These are phyloP conservation scores for Ranitomeya imitator DNA, from an alignment of 2,113 vertebrate species.

Conservation along the genomic window DNA sequence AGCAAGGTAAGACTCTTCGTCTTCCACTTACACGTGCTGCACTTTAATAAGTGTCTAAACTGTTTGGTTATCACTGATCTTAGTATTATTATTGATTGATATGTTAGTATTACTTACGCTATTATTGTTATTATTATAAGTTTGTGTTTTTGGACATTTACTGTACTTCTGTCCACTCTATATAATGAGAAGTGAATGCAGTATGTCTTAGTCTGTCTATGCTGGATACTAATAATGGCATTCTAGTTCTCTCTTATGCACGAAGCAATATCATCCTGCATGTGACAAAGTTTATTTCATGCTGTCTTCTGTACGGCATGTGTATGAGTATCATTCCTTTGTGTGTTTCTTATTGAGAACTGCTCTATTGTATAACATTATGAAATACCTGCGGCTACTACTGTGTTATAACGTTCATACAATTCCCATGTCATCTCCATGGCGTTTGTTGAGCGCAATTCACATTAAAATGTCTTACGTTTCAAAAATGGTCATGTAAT, in stretches of 20 bases:
- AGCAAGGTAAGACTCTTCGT: constrained; percentile 17
- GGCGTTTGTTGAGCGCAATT: background rate
- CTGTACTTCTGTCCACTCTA: background rate
- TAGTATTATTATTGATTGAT: background rate
- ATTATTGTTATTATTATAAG: background rate
- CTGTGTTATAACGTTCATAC: background rate
- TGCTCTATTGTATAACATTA: background rate
- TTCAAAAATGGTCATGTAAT: background rate
- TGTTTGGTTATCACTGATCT: background rate
- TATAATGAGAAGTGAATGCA: background rate
- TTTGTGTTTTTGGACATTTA: background rate
- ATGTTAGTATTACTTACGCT: background rate
- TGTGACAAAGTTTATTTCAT: background rate
- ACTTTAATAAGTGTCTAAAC: no score
- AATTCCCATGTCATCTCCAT: background rate
- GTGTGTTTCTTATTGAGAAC: background rate
- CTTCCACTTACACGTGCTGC: no score
- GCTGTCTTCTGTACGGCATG: background rate
- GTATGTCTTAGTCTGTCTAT: background rate
- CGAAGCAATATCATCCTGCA: background rate
- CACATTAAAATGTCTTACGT: background rate
- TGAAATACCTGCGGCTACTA: background rate
- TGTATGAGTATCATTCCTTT: background rate
- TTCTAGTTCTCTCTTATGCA: background rate
- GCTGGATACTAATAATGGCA: background rate